phyloP scores from a whole-genome alignment of 1,140 invertebrate genomes.

The Diprion similis region DNA sequence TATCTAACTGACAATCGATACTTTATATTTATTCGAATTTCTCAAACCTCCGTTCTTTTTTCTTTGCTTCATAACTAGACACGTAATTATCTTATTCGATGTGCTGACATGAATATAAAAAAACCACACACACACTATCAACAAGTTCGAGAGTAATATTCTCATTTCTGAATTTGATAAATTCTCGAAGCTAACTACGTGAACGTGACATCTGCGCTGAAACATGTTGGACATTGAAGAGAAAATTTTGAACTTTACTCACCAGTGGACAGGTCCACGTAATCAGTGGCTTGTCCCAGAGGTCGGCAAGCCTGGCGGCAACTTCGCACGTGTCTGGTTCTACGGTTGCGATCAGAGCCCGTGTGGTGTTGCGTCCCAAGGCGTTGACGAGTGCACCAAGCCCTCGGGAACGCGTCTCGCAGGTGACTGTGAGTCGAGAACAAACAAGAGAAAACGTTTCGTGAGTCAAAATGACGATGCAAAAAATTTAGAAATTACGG shows the following conservation, averaged over 20 bases:
- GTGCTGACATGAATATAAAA: too few relatives aligned
- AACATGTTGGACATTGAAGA: not conserved
- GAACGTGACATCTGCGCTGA: too few relatives aligned
- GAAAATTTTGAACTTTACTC: conserved; percentile 24
- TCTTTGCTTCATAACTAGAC: too few relatives aligned
- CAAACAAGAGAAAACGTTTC: not conserved
- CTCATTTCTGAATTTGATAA: too few relatives aligned
- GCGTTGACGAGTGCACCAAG: conserved; percentile 56
- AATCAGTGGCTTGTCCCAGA: conserved; percentile 59
- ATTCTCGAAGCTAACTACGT: too few relatives aligned
- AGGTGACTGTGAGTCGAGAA: conserved; percentile 53
- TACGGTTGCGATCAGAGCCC: conserved; percentile 58
- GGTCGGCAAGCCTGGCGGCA: conserved; percentile 54
- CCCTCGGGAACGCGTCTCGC: conserved; percentile 56
- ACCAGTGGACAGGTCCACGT: conserved; percentile 63
- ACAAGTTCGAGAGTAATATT: too few relatives aligned
- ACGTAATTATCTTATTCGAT: too few relatives aligned
- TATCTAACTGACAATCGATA: too few relatives aligned
- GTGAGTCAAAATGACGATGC: not conserved
- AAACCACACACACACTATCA: too few relatives aligned
- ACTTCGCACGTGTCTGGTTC: conserved; percentile 59
- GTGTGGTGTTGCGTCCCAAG: conserved; percentile 52
- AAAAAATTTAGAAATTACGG: not conserved
- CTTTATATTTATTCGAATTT: too few relatives aligned
- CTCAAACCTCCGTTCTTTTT: too few relatives aligned